Evolutionary conservation across 2,888 invertebrate species (phyloP).

Genomic region (Coenonympha glycerion): DNA sequence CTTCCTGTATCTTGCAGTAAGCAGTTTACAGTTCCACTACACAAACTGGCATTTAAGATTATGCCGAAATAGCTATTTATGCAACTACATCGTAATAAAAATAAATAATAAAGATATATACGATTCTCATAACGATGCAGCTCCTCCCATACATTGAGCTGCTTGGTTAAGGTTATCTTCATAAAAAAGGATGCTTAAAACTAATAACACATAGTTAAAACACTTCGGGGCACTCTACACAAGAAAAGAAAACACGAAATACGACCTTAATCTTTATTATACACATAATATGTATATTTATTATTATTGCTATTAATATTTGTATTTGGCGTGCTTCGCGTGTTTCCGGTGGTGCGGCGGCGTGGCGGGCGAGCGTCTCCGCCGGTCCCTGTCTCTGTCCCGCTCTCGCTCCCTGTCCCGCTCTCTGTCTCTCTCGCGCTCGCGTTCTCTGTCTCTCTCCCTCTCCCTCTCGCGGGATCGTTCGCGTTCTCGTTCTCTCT

Average conservation of each 20-base stretch:
- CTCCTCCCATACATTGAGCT: too few relatives aligned
- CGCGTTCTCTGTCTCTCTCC: constrained; percentile 38
- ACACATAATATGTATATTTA: neutral
- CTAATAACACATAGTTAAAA: too few relatives aligned
- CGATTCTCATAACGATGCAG: too few relatives aligned
- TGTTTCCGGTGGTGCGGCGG: constrained; percentile 64
- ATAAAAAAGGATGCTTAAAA: too few relatives aligned
- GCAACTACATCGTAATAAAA: too few relatives aligned
- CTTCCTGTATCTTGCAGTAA: too few relatives aligned
- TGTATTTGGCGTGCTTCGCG: constrained; percentile 64
- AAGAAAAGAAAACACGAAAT: neutral
- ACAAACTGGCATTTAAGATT: too few relatives aligned
- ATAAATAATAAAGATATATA: too few relatives aligned
- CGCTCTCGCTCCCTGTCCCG: constrained; percentile 48
- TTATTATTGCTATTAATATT: constrained; percentile 42
- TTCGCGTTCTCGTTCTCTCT: constrained; percentile 36
- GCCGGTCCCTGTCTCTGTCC: constrained; percentile 41
- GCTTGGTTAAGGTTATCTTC: too few relatives aligned
- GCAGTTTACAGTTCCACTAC: too few relatives aligned
- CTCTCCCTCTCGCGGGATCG: constrained; percentile 37
- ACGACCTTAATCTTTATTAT: constrained; percentile 8
- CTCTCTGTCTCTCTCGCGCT: constrained; percentile 44
- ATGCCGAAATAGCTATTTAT: too few relatives aligned
- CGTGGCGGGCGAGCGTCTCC: constrained; percentile 60
- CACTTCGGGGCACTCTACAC: neutral